Conservation (phyloP, 1,140 invertebrate genomes). For the Drepana arcuata region DNA sequence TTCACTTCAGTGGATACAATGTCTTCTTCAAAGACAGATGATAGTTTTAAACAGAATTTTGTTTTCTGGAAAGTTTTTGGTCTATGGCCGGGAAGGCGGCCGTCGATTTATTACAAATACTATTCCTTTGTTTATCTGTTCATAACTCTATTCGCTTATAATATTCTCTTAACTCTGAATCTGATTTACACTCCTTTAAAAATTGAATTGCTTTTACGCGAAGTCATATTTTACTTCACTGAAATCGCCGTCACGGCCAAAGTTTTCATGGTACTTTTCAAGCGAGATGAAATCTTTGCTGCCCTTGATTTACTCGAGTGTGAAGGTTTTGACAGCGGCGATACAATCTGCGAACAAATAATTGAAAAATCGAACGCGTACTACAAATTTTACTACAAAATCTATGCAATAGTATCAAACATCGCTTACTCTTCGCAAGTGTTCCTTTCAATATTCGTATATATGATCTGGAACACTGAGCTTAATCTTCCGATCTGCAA, state of each 20-base stretch:
- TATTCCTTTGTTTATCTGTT: constrained; percentile 31
- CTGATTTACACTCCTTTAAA: constrained; percentile 31
- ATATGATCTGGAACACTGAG: constrained; percentile 23
- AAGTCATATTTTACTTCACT: constrained; percentile 47
- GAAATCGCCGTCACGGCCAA: constrained; percentile 32
- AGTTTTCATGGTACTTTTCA: constrained; percentile 34
- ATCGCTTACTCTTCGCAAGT: constrained; percentile 25
- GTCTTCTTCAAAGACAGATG: constrained; percentile 6
- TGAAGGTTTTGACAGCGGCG: constrained; percentile 28
- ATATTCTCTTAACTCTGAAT: constrained; percentile 34
- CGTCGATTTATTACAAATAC: constrained; percentile 29
- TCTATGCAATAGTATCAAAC: constrained; percentile 23
- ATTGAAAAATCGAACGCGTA: constrained; percentile 17
- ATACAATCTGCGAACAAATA: constrained; percentile 22
- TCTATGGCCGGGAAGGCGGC: constrained; percentile 25
- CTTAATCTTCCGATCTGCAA: constrained; percentile 40
- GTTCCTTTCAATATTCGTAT: constrained; percentile 22
- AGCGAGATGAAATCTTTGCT: constrained; percentile 30
- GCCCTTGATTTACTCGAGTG: constrained; percentile 33
- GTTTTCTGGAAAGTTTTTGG: constrained; percentile 33
- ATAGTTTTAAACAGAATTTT: constrained; percentile 31
- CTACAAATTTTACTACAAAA: constrained; percentile 31
- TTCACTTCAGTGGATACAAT: no score
- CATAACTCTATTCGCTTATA: constrained; percentile 25
- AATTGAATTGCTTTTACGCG: constrained; percentile 36